Conservation (phyloP, 2,888 invertebrate species). For the Anagyrus pseudococci region DNA sequence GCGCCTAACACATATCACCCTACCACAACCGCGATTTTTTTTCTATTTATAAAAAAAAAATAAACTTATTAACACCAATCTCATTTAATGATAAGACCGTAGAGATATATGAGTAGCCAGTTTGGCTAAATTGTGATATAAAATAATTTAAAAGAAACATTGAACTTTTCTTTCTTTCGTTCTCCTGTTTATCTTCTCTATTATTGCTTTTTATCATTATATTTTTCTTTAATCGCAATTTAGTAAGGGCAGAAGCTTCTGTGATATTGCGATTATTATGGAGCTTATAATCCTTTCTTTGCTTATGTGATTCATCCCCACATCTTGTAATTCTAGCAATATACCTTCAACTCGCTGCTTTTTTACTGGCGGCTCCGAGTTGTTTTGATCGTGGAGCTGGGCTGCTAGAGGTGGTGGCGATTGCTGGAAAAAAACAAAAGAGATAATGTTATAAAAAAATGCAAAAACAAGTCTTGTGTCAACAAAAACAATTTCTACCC, state of each 20-base stretch:
- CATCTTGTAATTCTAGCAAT: constrained; percentile 51
- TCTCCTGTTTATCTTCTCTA: not conserved
- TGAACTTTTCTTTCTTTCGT: constrained; percentile 22
- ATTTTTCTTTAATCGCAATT: constrained; percentile 39
- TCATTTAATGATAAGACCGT: too few species aligned
- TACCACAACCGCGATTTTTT: constrained; percentile 9
- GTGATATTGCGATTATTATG: constrained; percentile 31
- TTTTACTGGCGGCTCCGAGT: constrained; percentile 53
- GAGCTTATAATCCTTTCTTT: constrained; percentile 18
- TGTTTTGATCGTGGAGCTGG: too few species aligned
- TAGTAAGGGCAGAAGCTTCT: constrained; percentile 39
- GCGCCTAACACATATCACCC: constrained; percentile 26
- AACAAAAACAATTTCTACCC: too few species aligned
- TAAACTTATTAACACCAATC: not conserved
- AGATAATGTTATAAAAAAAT: not conserved
- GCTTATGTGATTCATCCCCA: constrained; percentile 38
- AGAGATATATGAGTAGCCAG: constrained; percentile 10
- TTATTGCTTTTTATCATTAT: constrained; percentile 35
- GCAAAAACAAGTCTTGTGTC: not conserved
- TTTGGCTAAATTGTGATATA: constrained; percentile 27
- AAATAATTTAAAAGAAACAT: constrained; percentile 30
- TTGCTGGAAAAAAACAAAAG: constrained; percentile 47
- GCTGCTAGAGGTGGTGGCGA: constrained; percentile 43
- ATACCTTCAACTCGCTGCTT: constrained; percentile 58
- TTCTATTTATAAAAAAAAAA: not conserved